Conservation (phyloP, 2,797 vertebrate species). For the Numenius phaeopus region DNA sequence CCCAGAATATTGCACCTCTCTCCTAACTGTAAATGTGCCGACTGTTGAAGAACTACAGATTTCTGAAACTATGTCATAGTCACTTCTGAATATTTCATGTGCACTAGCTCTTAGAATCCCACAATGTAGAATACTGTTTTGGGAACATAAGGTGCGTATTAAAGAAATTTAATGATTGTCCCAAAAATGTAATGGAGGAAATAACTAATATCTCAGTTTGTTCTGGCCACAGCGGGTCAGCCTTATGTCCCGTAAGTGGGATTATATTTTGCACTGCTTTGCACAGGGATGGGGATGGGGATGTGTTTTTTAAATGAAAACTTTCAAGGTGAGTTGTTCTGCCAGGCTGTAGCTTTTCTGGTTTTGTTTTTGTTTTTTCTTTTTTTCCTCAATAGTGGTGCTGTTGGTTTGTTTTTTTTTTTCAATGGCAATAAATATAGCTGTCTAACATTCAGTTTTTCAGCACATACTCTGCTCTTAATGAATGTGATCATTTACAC, state of each 20-base stretch:
- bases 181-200: background rate
- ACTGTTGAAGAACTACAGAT: background rate
- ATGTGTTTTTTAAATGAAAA: background rate
- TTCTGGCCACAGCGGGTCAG: background rate
- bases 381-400: background rate
- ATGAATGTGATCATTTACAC: slow-evolving; percentile 77
- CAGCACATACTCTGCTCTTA: slow-evolving; percentile 53
- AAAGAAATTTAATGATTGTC: background rate
- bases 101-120: background rate
- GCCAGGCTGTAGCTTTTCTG: background rate
- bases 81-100: background rate
- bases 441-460: slow-evolving; percentile 65
- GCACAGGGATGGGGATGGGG: background rate
- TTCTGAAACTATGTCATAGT: background rate
- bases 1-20: background rate
- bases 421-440: slow-evolving; percentile 43
- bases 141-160: background rate
- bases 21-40: background rate
- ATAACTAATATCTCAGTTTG: background rate
- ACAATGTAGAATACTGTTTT: background rate
- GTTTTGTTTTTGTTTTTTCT: background rate
- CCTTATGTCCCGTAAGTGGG: rapidly evolving
- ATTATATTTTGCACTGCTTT: background rate
- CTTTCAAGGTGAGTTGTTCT: background rate
- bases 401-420: background rate